These are phyloP conservation scores for Macropodus opercularis DNA, from an alignment of 2,797 vertebrate genomes.

Conservation along the genomic window DNA sequence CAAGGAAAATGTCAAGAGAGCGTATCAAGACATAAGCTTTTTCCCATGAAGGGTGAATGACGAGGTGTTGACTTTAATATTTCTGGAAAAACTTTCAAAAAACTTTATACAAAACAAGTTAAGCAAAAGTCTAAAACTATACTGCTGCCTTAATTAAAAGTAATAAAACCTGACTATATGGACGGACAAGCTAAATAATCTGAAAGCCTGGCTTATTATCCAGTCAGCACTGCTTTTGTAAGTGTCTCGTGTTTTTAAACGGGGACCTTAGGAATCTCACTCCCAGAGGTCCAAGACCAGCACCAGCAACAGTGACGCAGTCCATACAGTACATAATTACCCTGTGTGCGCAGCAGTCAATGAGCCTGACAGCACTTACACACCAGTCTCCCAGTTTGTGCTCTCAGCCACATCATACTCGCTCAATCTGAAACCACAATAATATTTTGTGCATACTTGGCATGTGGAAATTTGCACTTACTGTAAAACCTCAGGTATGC, in stretches of 20 bases:
- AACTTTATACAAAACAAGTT: not conserved
- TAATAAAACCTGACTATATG: not conserved
- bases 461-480: conserved; percentile 59
- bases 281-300: conserved; percentile 32
- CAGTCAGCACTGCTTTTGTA: conserved; percentile 16
- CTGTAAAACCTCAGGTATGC: conserved; percentile 72
- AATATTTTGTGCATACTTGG: conserved; percentile 57
- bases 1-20: conserved; percentile 32
- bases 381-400: conserved; percentile 10
- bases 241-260: conserved; percentile 9
- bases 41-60: not conserved
- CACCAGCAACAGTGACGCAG: conserved; percentile 41
- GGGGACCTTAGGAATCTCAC: conserved; percentile 43
- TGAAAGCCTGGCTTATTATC: too few species aligned
- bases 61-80: not conserved
- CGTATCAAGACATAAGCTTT: conserved; percentile 22
- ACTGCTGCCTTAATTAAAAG: not conserved
- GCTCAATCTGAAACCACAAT: conserved; percentile 40
- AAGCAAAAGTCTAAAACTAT: not conserved
- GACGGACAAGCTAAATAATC: too few species aligned
- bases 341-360: conserved; percentile 22
- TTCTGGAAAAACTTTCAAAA: not conserved
- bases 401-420: conserved; percentile 34
- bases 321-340: conserved; percentile 33
- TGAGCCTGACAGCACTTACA: conserved; percentile 18